Percentiles rank a stretch among this genome's conserved stretches.
Evolutionary conservation across 1,140 invertebrate species (phyloP).

Genomic region (Drosophila miranda): DNA sequence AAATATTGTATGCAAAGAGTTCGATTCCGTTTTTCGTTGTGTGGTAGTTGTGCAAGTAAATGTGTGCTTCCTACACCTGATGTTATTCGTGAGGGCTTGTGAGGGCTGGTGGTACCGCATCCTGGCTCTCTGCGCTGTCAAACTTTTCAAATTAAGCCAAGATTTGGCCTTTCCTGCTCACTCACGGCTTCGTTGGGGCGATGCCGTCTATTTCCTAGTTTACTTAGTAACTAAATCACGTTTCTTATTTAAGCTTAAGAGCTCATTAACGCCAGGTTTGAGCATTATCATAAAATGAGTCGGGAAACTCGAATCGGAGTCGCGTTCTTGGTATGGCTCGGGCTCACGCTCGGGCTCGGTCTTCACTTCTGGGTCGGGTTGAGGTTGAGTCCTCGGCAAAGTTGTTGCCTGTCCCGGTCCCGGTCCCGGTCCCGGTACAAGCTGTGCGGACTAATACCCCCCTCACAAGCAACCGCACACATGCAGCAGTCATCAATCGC

Average conservation of each 20-base stretch:
- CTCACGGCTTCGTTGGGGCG: conserved; percentile 8
- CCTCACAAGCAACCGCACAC: conserved; percentile 16
- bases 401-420: conserved; percentile 21
- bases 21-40: conserved; percentile 37
- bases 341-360: no score
- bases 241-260: conserved; percentile 81
- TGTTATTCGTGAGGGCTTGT: conserved; percentile 25
- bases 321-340: conserved; percentile 35
- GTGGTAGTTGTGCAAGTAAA: conserved; percentile 1
- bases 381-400: conserved; percentile 36
- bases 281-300: conserved; percentile 78
- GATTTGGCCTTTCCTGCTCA: conserved; percentile 48
- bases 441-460: conserved; percentile 33
- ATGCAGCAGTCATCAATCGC: conserved; percentile 68
- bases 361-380: no score
- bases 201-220: conserved; percentile 64
- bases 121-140: conserved; percentile 43
- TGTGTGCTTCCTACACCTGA: conserved; percentile 54
- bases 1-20: conserved; percentile 72
- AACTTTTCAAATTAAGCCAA: conserved; percentile 81
- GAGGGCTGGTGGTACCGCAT: conserved; percentile 1
- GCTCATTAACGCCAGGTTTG: conserved; percentile 78
- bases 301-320: conserved; percentile 39
- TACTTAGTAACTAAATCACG: conserved; percentile 81
- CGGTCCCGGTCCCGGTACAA: conserved; percentile 28